phyloP scores from a whole-genome alignment of 2,797 vertebrate species.

The Acrossocheilus wenchowensis region DNA sequence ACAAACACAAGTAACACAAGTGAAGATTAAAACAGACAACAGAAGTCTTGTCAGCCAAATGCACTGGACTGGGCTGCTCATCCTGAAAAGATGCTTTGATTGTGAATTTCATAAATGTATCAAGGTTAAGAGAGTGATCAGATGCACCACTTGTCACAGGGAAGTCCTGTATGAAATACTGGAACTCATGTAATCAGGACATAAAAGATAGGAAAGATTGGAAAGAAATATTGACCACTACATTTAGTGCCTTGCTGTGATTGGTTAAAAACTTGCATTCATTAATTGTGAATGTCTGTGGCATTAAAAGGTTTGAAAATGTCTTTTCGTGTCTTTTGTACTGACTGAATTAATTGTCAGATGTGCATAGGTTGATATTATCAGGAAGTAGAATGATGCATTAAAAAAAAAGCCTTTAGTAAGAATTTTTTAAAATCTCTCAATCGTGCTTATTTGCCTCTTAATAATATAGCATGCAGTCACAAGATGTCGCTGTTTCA shows the following conservation, averaged over 20 bases:
- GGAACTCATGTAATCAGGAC: background rate
- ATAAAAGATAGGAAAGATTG: background rate
- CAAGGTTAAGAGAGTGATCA: background rate
- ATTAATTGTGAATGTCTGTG: background rate
- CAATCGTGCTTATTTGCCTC: background rate
- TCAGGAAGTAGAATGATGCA: background rate
- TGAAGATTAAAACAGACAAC: background rate
- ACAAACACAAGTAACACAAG: constrained; percentile 87
- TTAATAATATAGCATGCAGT: background rate
- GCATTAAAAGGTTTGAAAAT: constrained; percentile 1
- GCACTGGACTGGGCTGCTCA: background rate
- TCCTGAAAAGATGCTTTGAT: background rate
- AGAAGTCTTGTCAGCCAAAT: background rate
- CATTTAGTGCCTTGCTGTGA: constrained; percentile 31
- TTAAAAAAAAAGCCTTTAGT: background rate
- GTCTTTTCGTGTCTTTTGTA: background rate
- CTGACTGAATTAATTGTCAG: background rate
- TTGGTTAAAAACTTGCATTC: background rate
- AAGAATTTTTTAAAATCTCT: background rate
- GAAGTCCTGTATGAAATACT: background rate
- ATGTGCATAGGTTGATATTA: background rate
- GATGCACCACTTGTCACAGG: background rate
- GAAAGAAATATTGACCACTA: too few relatives aligned
- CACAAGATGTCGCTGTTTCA: background rate
- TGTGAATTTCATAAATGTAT: background rate